Conservation (phyloP, 1,140 invertebrate species). For the Pseudomyrmex pallidus region DNA sequence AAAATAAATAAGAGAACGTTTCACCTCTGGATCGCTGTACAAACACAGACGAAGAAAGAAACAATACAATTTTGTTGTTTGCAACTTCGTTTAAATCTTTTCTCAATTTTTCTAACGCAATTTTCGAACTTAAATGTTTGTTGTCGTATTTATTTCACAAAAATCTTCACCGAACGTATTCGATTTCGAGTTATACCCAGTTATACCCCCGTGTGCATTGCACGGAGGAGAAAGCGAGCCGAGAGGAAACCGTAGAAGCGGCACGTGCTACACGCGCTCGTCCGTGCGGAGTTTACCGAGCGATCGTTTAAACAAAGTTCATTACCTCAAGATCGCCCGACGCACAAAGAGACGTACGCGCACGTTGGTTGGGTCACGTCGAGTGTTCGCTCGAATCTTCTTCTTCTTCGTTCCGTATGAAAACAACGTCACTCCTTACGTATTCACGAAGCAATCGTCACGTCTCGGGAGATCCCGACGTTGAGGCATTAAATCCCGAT, state of each 20-base stretch:
- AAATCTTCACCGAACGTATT: too few species aligned
- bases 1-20: too few species aligned
- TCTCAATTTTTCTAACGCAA: too few species aligned
- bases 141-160: too few species aligned
- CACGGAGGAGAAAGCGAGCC: constrained; percentile 42
- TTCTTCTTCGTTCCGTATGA: constrained; percentile 21
- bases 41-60: too few species aligned
- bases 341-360: constrained; percentile 52
- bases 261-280: constrained; percentile 73
- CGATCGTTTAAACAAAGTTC: constrained; percentile 78
- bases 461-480: constrained; percentile 8
- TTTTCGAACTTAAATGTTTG: too few species aligned
- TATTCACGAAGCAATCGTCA: constrained; percentile 56
- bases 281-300: constrained; percentile 75
- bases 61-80: too few species aligned
- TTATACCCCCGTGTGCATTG: too few species aligned
- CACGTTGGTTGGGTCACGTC: constrained; percentile 59
- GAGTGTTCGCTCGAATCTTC: constrained; percentile 11
- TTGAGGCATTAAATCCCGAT: constrained; percentile 55
- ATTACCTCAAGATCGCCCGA: constrained; percentile 71
- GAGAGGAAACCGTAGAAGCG: constrained; percentile 51
- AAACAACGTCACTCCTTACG: constrained; percentile 47
- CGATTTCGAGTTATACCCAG: too few species aligned
- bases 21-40: too few species aligned
- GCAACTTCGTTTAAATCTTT: too few species aligned